Evolutionary conservation across 2,888 invertebrate genomes (phyloP), one percentile per base, ranked within the genome.

Genomic region (Drosophila yooni): DNA sequence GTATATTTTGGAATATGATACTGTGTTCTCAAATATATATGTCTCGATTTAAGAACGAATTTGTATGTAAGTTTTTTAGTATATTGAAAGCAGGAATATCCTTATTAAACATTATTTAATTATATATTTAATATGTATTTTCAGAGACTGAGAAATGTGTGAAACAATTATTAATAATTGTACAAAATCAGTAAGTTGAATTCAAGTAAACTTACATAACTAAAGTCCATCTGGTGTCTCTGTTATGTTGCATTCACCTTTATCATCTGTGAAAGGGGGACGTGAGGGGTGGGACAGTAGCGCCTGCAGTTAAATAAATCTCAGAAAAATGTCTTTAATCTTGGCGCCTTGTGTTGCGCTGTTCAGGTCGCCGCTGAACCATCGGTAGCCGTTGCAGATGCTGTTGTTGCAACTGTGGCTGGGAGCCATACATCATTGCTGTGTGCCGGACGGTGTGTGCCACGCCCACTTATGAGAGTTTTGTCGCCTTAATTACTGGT

Each of bases 401-500:
- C 25, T 62, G 59, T 31, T 59, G 68, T 48, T 59, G 67, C 58
- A 64, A 29, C 27, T 70, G 68, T 70, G 27, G 72, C 40, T 46
- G 51, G 31, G 25, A 29, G 61, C 68, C 82, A 90, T 87, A 79
- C 73, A 88, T 89, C 83, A 87, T 74, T 61, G 67, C 60, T 65
- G 71, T 67, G 61, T 74, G 84, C 70, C 75, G 81, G 84, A 83
- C 74, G 70, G 56, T 60, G 52, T 50, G 60, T 21, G 62, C 72
- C 85, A 88, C 90, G 90, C 90, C 90, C 83, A 80, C 62, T 78
- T 82, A 70, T 79, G 81, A 87, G 71, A 74, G 78, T 86, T 74
- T 89, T 90, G 90, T 90, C 90, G 83, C 90, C 88, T 90, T 90
- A 90, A 90, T 90, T 90, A 88, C 90, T 78, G 70, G 82, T 60